Evolutionary conservation across 2,888 invertebrate genomes (phyloP).

Genomic region (Tachina lurida): DNA sequence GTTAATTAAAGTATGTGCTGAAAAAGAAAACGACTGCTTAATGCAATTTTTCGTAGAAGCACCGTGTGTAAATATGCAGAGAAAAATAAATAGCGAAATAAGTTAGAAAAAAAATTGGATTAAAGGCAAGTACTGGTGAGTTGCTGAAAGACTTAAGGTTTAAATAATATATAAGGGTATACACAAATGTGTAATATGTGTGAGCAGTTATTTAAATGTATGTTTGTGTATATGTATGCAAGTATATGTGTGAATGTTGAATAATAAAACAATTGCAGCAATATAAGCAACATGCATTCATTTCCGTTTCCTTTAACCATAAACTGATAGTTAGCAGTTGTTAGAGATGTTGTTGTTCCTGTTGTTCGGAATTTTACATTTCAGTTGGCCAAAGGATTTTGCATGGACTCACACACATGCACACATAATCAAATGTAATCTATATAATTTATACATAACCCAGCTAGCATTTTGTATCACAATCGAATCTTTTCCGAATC

Average conservation of each 20-base stretch:
- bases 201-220: background rate
- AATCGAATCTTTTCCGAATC: no score
- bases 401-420: background rate
- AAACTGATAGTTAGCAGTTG: slow-evolving; percentile 64
- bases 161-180: slow-evolving; percentile 16
- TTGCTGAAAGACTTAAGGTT: slow-evolving; percentile 54
- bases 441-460: background rate
- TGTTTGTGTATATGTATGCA: background rate
- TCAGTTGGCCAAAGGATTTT: slow-evolving; percentile 34
- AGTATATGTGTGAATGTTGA: background rate
- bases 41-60: slow-evolving; percentile 42
- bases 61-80: slow-evolving; percentile 45
- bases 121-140: slow-evolving; percentile 11
- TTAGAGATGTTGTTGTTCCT: slow-evolving; percentile 23
- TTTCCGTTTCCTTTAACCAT: slow-evolving; percentile 73
- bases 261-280: slow-evolving; percentile 50
- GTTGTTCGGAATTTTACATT: background rate
- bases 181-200: background rate
- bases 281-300: slow-evolving; percentile 74
- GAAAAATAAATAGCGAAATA: background rate
- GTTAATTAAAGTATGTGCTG: background rate
- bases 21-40: slow-evolving; percentile 40
- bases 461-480: no score
- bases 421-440: background rate
- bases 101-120: slow-evolving; percentile 11